Percentiles rank a stretch among this genome's conserved stretches.
These are phyloP conservation scores for Pungitius pungitius DNA, from an alignment of 2,113 vertebrate species.

Conservation along the genomic window DNA sequence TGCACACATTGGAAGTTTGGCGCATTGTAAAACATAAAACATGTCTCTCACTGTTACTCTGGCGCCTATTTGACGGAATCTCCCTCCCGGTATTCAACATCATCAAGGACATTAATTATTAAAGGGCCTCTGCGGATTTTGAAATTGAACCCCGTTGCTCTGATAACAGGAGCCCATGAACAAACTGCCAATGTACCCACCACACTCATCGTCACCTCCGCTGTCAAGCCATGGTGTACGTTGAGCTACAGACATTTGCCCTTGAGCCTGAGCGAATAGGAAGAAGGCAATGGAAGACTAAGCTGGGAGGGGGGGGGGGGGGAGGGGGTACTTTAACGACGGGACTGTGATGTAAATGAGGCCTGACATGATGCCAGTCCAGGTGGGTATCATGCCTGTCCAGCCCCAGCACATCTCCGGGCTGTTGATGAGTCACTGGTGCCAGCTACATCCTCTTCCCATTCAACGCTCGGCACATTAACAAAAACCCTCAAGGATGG, in stretches of 20 bases:
- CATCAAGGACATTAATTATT: background rate
- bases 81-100: background rate
- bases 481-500: background rate
- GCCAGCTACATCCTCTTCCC: background rate
- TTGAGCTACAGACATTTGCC: background rate
- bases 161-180: background rate
- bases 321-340: background rate
- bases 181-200: background rate
- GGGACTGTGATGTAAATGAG: background rate
- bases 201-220: background rate
- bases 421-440: background rate
- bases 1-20: background rate
- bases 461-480: background rate
- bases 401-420: background rate
- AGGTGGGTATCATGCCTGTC: background rate
- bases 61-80: conserved; percentile 4
- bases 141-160: background rate
- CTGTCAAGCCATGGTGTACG: no score
- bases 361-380: background rate
- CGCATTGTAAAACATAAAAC: background rate
- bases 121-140: conserved; percentile 3
- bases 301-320: background rate
- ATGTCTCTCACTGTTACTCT: background rate
- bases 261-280: background rate
- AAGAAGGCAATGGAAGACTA: background rate